A percentile compares a stretch with the other conserved stretches of the same genome.
These are phyloP conservation scores for Chloroceryle amazona DNA, from an alignment of 2,797 vertebrate species.

Conservation along the genomic window DNA sequence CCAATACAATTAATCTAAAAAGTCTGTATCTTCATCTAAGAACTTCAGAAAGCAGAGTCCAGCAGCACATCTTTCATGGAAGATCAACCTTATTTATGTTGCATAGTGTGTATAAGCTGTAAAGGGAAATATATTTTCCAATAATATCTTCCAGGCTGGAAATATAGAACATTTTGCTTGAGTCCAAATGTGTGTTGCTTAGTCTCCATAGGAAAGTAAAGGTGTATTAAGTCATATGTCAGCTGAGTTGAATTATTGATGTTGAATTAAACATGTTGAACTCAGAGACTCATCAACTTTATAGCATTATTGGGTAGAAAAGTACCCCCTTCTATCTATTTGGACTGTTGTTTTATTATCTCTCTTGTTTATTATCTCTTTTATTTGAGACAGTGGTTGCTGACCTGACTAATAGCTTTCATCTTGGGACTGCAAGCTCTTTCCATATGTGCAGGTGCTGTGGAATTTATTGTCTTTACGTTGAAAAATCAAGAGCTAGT, in stretches of 20 bases:
- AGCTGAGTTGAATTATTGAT: conserved; percentile 22
- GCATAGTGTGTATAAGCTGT: background rate
- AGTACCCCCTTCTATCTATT: conserved; percentile 19
- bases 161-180: conserved; percentile 25
- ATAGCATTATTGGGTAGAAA: conserved; percentile 31
- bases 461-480: conserved; percentile 52
- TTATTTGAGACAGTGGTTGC: conserved; percentile 51
- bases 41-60: background rate
- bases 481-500: conserved; percentile 31
- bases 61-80: background rate
- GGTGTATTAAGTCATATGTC: background rate
- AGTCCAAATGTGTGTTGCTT: conserved; percentile 46
- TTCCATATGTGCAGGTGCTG: conserved; percentile 57
- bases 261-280: conserved; percentile 26
- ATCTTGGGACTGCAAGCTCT: conserved; percentile 3
- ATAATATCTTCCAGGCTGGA: conserved; percentile 44
- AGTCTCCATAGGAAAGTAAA: conserved; percentile 37
- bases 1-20: background rate
- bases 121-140: conserved; percentile 34
- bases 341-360: conserved; percentile 48
- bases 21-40: conserved; percentile 14
- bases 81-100: background rate
- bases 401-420: conserved; percentile 45
- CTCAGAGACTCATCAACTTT: conserved; percentile 20
- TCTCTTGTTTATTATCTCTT: conserved; percentile 45